A percentile compares a stretch with the other conserved stretches of the same genome.
Conservation (phyloP, 2,113 vertebrate species). For the Brienomyrus longianalis region DNA sequence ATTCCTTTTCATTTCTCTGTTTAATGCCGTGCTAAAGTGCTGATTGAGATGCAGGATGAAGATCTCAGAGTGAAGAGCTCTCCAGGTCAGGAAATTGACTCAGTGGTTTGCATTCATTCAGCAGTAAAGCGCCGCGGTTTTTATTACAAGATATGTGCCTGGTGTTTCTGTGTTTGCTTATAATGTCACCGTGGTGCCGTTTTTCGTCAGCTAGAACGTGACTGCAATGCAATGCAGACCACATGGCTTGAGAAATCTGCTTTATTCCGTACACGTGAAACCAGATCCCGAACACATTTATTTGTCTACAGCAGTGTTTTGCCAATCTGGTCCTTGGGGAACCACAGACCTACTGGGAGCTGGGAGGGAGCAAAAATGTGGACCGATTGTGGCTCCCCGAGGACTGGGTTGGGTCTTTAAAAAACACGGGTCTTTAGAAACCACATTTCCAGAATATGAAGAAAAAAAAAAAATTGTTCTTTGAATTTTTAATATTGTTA, state of each 20-base stretch:
- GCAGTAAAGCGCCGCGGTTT: not conserved
- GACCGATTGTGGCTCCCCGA: not conserved
- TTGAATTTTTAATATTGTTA: not conserved
- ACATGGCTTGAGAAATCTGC: not conserved
- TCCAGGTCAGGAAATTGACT: slow-evolving; percentile 56
- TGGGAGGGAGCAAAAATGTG: not conserved
- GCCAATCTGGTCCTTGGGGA: not conserved
- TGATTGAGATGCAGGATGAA: slow-evolving; percentile 68
- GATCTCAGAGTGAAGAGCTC: slow-evolving; percentile 61
- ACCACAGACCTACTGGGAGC: not conserved
- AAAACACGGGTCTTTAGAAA: not conserved
- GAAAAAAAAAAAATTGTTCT: not conserved
- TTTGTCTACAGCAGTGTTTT: not conserved
- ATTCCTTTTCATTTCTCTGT: slow-evolving; percentile 52
- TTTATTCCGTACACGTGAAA: not conserved
- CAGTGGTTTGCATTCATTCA: not conserved
- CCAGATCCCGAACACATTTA: not conserved
- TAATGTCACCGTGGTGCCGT: not conserved
- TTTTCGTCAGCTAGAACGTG: not conserved
- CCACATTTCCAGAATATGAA: not conserved
- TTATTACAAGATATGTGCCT: not conserved
- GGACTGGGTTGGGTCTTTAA: too few relatives aligned
- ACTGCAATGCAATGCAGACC: not conserved
- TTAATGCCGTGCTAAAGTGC: slow-evolving; percentile 60
- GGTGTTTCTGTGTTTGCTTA: not conserved